phyloP scores from a whole-genome alignment of 2,888 invertebrate genomes.

The Eutolmus rufibarbis region DNA sequence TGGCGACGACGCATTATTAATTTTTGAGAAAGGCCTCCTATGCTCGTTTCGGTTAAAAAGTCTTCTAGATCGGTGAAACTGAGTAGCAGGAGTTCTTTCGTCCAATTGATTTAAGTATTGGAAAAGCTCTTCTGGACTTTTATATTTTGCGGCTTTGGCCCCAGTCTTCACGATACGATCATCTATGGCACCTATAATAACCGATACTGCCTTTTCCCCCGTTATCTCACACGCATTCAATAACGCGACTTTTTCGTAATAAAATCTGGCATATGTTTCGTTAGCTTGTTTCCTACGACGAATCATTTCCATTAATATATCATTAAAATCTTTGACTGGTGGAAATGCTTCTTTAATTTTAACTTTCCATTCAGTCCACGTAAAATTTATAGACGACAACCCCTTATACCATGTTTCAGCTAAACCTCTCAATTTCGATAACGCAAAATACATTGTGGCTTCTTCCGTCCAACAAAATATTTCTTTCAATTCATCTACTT shows the following conservation, averaged over 20 bases:
- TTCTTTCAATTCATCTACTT: no score
- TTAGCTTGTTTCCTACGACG: neutral
- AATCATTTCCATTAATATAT: neutral
- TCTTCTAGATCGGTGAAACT: no score
- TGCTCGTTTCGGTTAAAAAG: no score
- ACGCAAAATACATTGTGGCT: no score
- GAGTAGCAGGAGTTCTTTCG: no score
- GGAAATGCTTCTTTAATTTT: neutral
- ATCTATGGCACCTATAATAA: constrained; percentile 14
- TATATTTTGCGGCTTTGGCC: constrained; percentile 5
- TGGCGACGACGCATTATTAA: no score
- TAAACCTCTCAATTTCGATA: no score
- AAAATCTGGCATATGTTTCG: neutral
- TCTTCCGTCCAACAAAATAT: no score
- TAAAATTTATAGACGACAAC: no score
- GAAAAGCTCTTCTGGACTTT: neutral
- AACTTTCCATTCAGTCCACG: neutral
- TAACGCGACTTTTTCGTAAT: neutral
- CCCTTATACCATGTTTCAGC: no score
- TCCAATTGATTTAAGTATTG: no score
- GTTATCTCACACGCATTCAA: neutral
- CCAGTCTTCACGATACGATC: constrained; percentile 18
- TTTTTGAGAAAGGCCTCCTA: no score
- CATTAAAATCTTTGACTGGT: neutral
- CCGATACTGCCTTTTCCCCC: constrained; percentile 36